Evolutionary conservation across 2,113 vertebrate species (phyloP).

Genomic region (Beaufortia kweichowensis): DNA sequence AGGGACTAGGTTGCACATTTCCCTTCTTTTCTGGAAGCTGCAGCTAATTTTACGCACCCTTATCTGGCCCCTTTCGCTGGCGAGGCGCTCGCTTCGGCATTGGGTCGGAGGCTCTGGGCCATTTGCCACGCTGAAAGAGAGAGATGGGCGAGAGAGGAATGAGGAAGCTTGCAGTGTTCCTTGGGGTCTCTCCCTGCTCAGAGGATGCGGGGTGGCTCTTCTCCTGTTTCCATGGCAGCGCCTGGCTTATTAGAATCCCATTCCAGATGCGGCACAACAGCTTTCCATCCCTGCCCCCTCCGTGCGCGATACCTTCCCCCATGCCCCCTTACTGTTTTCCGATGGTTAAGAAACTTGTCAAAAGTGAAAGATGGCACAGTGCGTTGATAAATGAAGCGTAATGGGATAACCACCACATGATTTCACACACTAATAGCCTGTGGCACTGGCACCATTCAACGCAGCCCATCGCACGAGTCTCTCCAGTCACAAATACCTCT

Average conservation of each 20-base stretch:
- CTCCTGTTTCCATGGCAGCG: slow-evolving; percentile 77
- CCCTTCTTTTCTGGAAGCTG: slow-evolving; percentile 63
- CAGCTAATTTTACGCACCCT: slow-evolving; percentile 66
- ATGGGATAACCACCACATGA: slow-evolving; percentile 72
- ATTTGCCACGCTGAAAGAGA: slow-evolving; percentile 48
- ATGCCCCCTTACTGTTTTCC: slow-evolving; percentile 64
- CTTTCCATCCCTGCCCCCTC: slow-evolving; percentile 40
- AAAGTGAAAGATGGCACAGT: slow-evolving; percentile 75
- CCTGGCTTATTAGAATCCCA: slow-evolving; percentile 73
- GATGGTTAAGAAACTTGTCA: slow-evolving; percentile 78
- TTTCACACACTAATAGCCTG: slow-evolving; percentile 74
- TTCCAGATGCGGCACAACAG: slow-evolving; percentile 60
- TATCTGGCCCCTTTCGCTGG: slow-evolving; percentile 53
- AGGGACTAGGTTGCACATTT: slow-evolving; percentile 54
- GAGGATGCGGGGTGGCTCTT: slow-evolving; percentile 70
- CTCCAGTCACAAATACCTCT: slow-evolving; percentile 35
- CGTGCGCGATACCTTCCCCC: not conserved
- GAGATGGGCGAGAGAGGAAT: slow-evolving; percentile 16
- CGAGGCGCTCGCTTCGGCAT: slow-evolving; percentile 38
- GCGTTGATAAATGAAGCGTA: slow-evolving; percentile 76
- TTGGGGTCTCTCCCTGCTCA: slow-evolving; percentile 56
- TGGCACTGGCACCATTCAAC: slow-evolving; percentile 48
- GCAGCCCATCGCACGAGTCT: not conserved
- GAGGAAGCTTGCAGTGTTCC: slow-evolving; percentile 36
- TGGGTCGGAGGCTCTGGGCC: slow-evolving; percentile 45